Evolutionary conservation across 1,140 invertebrate genomes (phyloP).

Genomic region (Galleria mellonella): DNA sequence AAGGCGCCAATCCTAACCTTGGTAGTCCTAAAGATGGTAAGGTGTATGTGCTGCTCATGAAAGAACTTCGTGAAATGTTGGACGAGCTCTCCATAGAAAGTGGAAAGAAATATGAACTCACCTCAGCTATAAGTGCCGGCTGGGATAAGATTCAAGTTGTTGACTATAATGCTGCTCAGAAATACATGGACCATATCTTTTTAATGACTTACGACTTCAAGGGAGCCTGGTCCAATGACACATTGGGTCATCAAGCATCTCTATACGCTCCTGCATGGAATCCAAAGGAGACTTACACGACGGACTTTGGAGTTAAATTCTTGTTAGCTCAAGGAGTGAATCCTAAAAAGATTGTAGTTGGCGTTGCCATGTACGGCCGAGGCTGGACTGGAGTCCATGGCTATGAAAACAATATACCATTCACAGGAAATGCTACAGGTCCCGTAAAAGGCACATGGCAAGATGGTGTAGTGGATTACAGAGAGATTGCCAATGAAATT

Average conservation of each 20-base stretch:
- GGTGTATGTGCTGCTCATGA: slow-evolving; percentile 54
- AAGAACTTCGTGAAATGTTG: slow-evolving; percentile 59
- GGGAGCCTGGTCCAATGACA: slow-evolving; percentile 64
- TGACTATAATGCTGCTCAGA: slow-evolving; percentile 54
- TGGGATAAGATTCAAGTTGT: slow-evolving; percentile 69
- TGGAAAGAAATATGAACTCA: slow-evolving; percentile 61
- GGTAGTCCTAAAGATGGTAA: slow-evolving; percentile 57
- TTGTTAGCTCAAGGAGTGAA: slow-evolving; percentile 59
- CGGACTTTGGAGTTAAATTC: slow-evolving; percentile 57
- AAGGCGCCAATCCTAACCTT: slow-evolving; percentile 57
- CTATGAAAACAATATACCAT: slow-evolving; percentile 48
- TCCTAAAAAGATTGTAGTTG: slow-evolving; percentile 62
- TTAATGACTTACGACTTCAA: slow-evolving; percentile 69
- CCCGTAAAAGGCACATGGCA: slow-evolving; percentile 63
- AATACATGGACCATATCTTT: slow-evolving; percentile 67
- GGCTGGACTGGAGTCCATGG: slow-evolving; percentile 60
- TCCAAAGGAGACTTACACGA: slow-evolving; percentile 60
- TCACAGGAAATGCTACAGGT: slow-evolving; percentile 56
- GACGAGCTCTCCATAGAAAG: slow-evolving; percentile 48
- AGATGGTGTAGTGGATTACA: slow-evolving; percentile 63
- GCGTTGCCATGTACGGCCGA: slow-evolving; percentile 64
- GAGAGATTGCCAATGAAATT: slow-evolving; percentile 60
- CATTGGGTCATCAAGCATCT: slow-evolving; percentile 53
- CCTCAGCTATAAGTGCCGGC: slow-evolving; percentile 61
- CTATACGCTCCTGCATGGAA: slow-evolving; percentile 56